A percentile compares a stretch with the other conserved stretches of the same genome.
These are phyloP conservation scores for Potamarius usumacintae DNA, from an alignment of 2,113 vertebrate genomes.

Conservation along the genomic window DNA sequence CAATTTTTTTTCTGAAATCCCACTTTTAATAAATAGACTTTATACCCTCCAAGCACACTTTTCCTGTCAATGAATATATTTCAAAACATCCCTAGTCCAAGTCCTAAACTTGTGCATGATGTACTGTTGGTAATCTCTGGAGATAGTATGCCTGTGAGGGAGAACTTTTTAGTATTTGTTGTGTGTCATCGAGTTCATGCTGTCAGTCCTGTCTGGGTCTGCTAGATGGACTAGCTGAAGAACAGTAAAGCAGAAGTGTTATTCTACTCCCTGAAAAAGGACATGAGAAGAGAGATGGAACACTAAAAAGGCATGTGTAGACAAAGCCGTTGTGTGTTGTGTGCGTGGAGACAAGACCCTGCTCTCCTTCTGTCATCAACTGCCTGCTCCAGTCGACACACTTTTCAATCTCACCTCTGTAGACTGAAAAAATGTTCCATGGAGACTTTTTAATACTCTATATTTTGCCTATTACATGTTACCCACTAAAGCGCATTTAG, in stretches of 20 bases:
- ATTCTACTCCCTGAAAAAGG: conserved; percentile 5
- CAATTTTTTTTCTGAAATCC: background rate
- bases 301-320: conserved; percentile 64
- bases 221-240: conserved; percentile 1
- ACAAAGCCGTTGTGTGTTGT: conserved; percentile 57
- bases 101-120: background rate
- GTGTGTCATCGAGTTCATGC: conserved; percentile 64
- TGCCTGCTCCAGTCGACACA: conserved; percentile 63
- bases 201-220: conserved; percentile 61
- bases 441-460: conserved; percentile 2
- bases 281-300: conserved; percentile 1
- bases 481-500: background rate
- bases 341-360: conserved; percentile 60
- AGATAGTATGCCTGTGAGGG: background rate
- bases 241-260: conserved; percentile 16
- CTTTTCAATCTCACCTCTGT: conserved; percentile 21
- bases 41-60: background rate
- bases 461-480: conserved; percentile 5
- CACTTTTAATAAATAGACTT: background rate
- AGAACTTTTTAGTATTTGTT: background rate
- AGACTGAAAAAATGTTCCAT: background rate
- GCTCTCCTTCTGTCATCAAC: conserved; percentile 64
- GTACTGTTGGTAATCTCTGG: background rate
- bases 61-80: background rate
- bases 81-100: background rate